Base-by-base conservation (phyloP, 2,113 vertebrate genomes). In the Astur gentilis region DNA sequence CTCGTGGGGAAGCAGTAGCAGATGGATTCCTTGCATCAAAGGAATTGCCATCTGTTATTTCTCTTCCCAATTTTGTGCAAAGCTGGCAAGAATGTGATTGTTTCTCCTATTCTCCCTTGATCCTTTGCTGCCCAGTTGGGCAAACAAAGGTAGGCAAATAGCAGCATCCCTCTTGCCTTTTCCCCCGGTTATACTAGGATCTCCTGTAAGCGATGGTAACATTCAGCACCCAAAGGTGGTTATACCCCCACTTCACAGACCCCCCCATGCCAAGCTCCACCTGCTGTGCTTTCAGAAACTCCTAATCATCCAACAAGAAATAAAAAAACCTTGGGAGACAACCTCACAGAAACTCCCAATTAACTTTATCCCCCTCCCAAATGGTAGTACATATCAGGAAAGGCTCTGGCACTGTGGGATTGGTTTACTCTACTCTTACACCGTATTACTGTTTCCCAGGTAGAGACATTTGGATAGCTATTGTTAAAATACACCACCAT, bases 21-120 rank as follows among this genome's bases (percentile, higher is more conserved):
- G 96, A 97, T 95, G 95, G 83, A 61, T 75, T 91, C 79, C 78
- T 95, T 83, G 61, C 64, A 95, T 94, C 84, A 90, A 90, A 95
- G 38, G 54, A 89, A 42, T 57, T 49, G 9, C 96, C 95, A 97
- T 96, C 95, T 97, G 96, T 92, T 93, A 73, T 50, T 72, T 62
- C 80, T 64, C 29, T 76, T 91, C 78, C 55, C 40, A 55, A 32
- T 92, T 95, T 77, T 6, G 16, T 90, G 58, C 44, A 40, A 45
- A 45, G 25, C 40, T 93, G 75, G 87, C 58, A 80, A 80, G 54
- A 77, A 76, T 83, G 44, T 47, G 27, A 42, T 52, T 90, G 62
- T 65, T 95, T 85, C 92, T 73, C 17, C 73, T 54, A 0, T 52
- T 85, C 49, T 91, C 25, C 29, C 52, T 77, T 88, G 85, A 77